These are phyloP conservation scores for Philereme transversata DNA, from an alignment of 2,888 invertebrate genomes.

Conservation along the genomic window DNA sequence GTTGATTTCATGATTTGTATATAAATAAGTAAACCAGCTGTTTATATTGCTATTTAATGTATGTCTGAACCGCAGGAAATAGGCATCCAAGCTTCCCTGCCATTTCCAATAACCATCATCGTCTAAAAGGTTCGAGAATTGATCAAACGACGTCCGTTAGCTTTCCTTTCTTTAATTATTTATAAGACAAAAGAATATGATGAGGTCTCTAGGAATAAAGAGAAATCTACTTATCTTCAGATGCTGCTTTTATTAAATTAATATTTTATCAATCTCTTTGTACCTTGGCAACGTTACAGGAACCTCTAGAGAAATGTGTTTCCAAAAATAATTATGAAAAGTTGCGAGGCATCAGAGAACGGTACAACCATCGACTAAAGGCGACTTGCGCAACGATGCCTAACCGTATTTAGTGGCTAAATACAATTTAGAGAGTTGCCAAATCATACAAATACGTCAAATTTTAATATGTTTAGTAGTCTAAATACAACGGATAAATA, in stretches of 20 bases:
- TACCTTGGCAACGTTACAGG: conserved; percentile 1
- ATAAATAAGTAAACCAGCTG: conserved; percentile 1
- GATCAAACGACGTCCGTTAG: conserved; percentile 4
- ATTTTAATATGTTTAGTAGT: too few relatives aligned
- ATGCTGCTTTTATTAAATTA: background rate
- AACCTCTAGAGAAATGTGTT: conserved; percentile 15
- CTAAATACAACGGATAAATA: too few relatives aligned
- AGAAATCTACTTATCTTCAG: conserved; percentile 1
- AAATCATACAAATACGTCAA: too few relatives aligned
- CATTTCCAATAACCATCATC: conserved; percentile 11
- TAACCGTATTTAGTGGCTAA: too few relatives aligned
- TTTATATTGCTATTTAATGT: background rate
- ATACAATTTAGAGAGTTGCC: too few relatives aligned
- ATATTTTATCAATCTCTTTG: conserved; percentile 4
- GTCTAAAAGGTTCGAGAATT: conserved; percentile 18
- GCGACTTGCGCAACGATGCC: too few relatives aligned
- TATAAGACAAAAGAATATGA: too few relatives aligned
- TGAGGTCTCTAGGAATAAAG: conserved; percentile 6
- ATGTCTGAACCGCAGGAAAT: conserved; percentile 14
- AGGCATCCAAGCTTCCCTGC: conserved; percentile 10
- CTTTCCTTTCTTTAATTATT: too few relatives aligned
- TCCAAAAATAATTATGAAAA: background rate
- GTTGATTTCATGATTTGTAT: too few relatives aligned
- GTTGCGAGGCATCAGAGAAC: conserved; percentile 5
- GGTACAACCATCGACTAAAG: too few relatives aligned